Percentiles rank a stretch among this genome's conserved stretches.
Conservation (phyloP, 1,140 invertebrate species). For the Conus betulinus region DNA sequence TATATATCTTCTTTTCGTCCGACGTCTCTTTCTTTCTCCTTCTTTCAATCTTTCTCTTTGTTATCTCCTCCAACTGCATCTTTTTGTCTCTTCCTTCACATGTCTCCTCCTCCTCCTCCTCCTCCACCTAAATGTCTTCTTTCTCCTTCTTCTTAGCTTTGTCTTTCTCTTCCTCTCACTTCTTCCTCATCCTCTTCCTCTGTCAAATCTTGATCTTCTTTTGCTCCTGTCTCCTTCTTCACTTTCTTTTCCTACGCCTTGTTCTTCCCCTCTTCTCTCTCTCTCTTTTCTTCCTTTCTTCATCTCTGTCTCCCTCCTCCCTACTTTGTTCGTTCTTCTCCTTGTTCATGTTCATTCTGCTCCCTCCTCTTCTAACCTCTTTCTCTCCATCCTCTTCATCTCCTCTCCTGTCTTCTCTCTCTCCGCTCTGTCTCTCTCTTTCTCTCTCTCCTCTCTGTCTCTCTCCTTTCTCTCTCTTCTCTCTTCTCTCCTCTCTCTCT, state of each 20-base stretch:
- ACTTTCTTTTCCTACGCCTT: slow-evolving; percentile 30
- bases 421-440: background rate
- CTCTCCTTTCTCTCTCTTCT: background rate
- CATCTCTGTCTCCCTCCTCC: slow-evolving; percentile 15
- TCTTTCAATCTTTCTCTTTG: background rate
- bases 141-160: too few relatives aligned
- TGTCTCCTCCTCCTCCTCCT: background rate
- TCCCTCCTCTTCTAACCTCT: background rate
- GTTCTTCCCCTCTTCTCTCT: slow-evolving; percentile 26
- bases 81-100: background rate
- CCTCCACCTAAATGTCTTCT: too few relatives aligned
- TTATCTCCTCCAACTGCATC: background rate
- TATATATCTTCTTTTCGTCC: background rate
- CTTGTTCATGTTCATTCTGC: slow-evolving; percentile 33
- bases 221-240: slow-evolving; percentile 42
- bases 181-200: too few relatives aligned
- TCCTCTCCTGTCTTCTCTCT: background rate
- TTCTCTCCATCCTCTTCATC: background rate
- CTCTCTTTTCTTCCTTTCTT: slow-evolving; percentile 42
- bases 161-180: background rate
- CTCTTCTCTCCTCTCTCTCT: background rate
- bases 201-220: background rate
- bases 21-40: background rate
- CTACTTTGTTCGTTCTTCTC: background rate
- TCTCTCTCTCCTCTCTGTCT: background rate